These are phyloP conservation scores for Spilosoma lubricipeda DNA, from an alignment of 2,888 invertebrate species.

Conservation along the genomic window DNA sequence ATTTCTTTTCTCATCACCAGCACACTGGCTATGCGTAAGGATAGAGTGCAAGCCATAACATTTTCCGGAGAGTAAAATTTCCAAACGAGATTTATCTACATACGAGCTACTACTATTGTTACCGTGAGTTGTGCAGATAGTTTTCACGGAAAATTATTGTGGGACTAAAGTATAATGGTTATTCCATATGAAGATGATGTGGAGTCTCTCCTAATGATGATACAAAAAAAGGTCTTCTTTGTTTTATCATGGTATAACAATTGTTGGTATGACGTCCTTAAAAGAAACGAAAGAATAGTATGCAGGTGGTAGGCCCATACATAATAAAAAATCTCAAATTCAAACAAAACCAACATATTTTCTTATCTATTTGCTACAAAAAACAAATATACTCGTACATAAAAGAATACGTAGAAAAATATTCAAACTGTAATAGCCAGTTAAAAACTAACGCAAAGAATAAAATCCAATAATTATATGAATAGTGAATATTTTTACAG, in stretches of 20 bases:
- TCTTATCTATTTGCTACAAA: neutral
- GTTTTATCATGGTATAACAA: neutral
- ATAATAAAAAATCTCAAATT: no score
- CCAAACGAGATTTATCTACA: conserved; percentile 30
- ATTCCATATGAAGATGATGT: no score
- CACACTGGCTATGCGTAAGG: conserved; percentile 11
- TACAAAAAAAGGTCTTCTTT: neutral
- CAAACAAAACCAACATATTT: neutral
- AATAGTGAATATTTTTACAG: conserved; percentile 51
- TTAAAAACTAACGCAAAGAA: neutral
- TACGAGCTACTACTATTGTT: conserved; percentile 11
- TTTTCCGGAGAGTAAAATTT: conserved; percentile 35
- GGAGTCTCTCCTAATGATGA: no score
- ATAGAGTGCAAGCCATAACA: conserved; percentile 34
- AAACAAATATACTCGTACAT: neutral
- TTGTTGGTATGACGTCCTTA: neutral
- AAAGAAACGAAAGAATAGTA: no score
- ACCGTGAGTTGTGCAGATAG: neutral
- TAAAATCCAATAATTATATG: conserved; percentile 38
- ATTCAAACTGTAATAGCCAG: neutral
- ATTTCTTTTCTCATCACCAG: conserved; percentile 9
- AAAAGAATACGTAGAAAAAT: neutral
- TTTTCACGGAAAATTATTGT: neutral
- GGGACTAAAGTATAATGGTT: neutral
- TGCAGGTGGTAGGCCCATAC: no score